phyloP scores from a whole-genome alignment of 2,113 vertebrate species.

The Lethenteron reissneri region DNA sequence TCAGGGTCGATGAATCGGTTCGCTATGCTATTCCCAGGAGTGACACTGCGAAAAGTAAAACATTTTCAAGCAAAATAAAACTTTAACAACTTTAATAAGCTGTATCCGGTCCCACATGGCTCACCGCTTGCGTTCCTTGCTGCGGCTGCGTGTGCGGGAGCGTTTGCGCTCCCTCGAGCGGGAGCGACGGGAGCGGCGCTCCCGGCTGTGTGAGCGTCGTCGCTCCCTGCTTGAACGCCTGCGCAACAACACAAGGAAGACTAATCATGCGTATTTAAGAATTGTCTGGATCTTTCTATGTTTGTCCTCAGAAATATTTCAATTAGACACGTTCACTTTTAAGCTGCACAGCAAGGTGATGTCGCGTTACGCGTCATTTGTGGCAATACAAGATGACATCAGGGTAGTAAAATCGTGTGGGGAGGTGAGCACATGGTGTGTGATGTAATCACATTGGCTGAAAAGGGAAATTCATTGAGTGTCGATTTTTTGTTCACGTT shows the following conservation, averaged over 20 bases:
- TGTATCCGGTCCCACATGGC: neutral
- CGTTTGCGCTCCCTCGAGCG: constrained; percentile 2
- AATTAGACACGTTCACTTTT: neutral
- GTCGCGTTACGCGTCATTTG: neutral
- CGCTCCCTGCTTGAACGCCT: neutral
- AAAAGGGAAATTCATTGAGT: no score
- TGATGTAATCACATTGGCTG: no score
- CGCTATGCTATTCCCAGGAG: neutral
- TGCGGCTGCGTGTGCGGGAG: constrained; percentile 1
- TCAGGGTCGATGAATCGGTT: neutral
- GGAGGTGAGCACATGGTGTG: no score
- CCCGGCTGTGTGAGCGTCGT: neutral
- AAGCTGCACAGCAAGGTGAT: neutral
- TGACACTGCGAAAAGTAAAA: neutral
- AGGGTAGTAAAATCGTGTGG: neutral
- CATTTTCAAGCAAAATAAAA: neutral
- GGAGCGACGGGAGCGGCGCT: constrained; percentile 4
- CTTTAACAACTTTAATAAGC: neutral
- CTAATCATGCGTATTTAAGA: neutral
- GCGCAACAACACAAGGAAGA: neutral
- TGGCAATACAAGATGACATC: neutral
- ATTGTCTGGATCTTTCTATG: neutral
- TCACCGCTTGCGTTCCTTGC: constrained; percentile 1
- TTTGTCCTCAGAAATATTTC: neutral
- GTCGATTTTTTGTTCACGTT: no score